A percentile compares a stretch with the other conserved stretches of the same genome.
phyloP scores from a whole-genome alignment of 2,113 vertebrate genomes.

The Sturnira hondurensis region DNA sequence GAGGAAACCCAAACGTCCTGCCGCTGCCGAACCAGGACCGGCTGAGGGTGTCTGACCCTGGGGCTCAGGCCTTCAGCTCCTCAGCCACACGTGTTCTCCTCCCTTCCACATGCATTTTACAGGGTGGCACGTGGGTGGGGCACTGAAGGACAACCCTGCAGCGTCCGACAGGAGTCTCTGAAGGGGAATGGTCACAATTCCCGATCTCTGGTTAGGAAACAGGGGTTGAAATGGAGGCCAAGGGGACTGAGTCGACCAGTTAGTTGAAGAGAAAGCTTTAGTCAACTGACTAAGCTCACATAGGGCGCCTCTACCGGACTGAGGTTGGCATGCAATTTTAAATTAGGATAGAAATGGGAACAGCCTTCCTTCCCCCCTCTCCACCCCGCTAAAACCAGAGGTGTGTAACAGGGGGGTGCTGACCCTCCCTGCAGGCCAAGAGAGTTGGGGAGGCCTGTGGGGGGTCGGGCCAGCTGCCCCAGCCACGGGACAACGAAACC shows the following conservation, averaged over 20 bases:
- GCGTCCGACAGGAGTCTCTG: not conserved
- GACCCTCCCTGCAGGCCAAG: not conserved
- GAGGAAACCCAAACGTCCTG: not conserved
- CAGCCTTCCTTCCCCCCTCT: not conserved
- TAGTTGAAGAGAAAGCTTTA: not conserved
- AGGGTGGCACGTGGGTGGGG: not conserved
- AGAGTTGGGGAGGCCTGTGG: no score
- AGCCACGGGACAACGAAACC: not conserved
- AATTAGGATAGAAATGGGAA: not conserved
- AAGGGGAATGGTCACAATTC: not conserved
- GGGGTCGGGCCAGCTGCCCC: not conserved
- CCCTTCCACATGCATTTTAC: not conserved
- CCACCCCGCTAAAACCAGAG: not conserved
- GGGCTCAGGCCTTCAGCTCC: not conserved
- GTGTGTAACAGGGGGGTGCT: not conserved
- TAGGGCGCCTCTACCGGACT: not conserved
- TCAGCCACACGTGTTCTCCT: rapidly evolving
- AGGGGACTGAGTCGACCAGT: not conserved
- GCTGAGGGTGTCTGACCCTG: rapidly evolving
- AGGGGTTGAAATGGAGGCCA: not conserved
- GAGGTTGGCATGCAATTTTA: not conserved
- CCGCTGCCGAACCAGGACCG: not conserved
- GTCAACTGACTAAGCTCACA: not conserved
- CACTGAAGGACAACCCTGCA: no score
- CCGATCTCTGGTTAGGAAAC: not conserved